These are phyloP conservation scores for Accipiter cooperii DNA, from an alignment of 2,113 vertebrate species.

Conservation along the genomic window DNA sequence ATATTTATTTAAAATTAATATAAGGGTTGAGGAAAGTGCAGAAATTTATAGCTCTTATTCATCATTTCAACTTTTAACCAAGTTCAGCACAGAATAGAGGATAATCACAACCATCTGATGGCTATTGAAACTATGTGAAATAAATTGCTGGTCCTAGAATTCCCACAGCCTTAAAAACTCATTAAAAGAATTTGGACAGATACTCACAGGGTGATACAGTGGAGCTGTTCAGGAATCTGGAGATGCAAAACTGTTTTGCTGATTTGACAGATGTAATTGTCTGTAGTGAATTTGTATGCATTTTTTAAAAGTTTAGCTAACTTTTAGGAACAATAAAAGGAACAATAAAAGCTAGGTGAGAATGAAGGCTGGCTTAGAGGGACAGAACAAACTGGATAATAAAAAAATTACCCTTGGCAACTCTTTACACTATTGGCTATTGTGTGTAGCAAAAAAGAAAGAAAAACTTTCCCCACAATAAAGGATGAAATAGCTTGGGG, in stretches of 20 bases:
- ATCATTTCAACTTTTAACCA: constrained; percentile 4
- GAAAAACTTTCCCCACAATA: background rate
- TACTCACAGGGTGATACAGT: background rate
- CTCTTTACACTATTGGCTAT: background rate
- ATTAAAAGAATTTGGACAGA: background rate
- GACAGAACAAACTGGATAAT: background rate
- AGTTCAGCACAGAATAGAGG: constrained; percentile 2
- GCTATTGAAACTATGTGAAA: background rate
- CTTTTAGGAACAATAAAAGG: no score
- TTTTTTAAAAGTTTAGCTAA: background rate
- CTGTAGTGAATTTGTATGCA: background rate
- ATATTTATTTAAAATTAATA: background rate
- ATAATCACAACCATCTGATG: constrained; percentile 7
- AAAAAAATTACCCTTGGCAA: background rate
- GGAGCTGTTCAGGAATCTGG: background rate
- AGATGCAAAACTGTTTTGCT: constrained; percentile 1
- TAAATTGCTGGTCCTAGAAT: background rate
- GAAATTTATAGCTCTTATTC: constrained; percentile 32
- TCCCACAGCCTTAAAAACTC: constrained; percentile 3
- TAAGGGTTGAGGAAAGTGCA: constrained; percentile 14
- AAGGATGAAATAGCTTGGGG: background rate
- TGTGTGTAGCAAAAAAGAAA: background rate
- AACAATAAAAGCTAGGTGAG: background rate
- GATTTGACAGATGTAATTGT: background rate
- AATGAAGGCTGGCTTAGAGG: background rate